Evolutionary conservation across 2,797 vertebrate genomes (phyloP), one percentile per base, ranked within the genome.

Genomic region (Pterois miles): DNA sequence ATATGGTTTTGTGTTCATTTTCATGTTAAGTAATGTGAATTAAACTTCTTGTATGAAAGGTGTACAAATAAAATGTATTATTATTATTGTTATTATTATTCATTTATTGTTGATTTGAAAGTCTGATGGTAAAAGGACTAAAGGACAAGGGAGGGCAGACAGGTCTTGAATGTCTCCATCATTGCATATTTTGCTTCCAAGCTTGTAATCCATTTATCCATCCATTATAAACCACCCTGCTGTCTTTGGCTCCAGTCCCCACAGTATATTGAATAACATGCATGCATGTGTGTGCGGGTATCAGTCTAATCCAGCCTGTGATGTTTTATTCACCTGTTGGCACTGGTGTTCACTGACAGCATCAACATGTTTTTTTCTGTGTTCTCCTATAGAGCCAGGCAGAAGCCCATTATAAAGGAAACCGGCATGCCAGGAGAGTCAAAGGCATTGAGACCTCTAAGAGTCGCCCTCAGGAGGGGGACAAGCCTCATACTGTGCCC

Each of bases 321-420:
- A 62, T 83, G 72, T 75, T 89, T 86, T 76, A 78, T 88, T 82
- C 64, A 76, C 65, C 63, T 78, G 36, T 75, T 71, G 58, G 48
- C 68, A 9, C 29, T 12, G 9, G 25, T 87, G 25, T 56, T 74
- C 18, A 52, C n/a, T 67, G 54, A 16, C 68, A 65, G 38, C 34
- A 34, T 68, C 13, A 67, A 68, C 27, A 14, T 71, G 8, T 36
- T n/a, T 23, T 33, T 11, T 3, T 66, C 33, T 23, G 1, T 88
- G 52, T 87, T 62, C 18, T 76, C 6, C 77, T 77, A 20, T 81
- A 98, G 97, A 98, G 95, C 92, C 97, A 98, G 90, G 97, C 97
- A 62, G 97, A 98, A 91, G 96, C 97, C 23, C 97, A 98, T 89
- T 98, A 98, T 94, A 98, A 97, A 93, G 97, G 97, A 27, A 98